Evolutionary conservation across 2,113 vertebrate genomes (phyloP), one percentile per base, ranked within the genome.

Genomic region (Mormoops blainvillei): DNA sequence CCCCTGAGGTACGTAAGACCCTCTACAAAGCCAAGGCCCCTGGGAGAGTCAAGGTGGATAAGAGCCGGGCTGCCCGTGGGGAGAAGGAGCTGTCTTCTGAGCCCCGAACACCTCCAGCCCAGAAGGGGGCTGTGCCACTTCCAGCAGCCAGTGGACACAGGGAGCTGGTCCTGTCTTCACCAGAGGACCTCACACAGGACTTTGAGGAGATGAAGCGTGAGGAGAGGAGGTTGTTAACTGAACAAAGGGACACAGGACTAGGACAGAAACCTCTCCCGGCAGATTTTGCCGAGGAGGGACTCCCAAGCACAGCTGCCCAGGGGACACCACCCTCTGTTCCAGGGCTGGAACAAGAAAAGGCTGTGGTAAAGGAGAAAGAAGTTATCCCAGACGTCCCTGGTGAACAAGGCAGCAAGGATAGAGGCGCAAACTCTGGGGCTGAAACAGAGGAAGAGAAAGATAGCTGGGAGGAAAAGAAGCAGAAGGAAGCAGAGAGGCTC

Each of bases 131-230:
- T 63, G 97, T 94, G 1, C 78, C 84, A 19, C 96, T 98, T 14
- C 89, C 97, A 85, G 65, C 73, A 70, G 98, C 98, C 48, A 83
- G 95, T 82, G 98, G 94, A 26, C 38, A 96, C 38, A 97, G 98
- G 92, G 99, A 99, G n/a, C 98, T 99, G 61, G 97, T 98, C 33
- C 97, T 99, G 31, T 99, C 99, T 70, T 99, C 99, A 15, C 99
- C 99, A 13, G 99, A 99, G 97, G 99, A 99, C 96, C 99, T 99
- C 65, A 99, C 99, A 14, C 99, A 99, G 95, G 99, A 99, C 98
- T 99, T 99, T 97, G 99, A 99, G 98, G 99, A 99, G 85, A 96
- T 99, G 96, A 99, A 98, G 97, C 97, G 98, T 7, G 99, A 99
- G 91, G 99, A 99, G 97, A 96, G 97, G 65, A 97, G 67, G 12